Evolutionary conservation across 1,140 invertebrate species (phyloP).

Genomic region (Zaprionus ghesquierei): DNA sequence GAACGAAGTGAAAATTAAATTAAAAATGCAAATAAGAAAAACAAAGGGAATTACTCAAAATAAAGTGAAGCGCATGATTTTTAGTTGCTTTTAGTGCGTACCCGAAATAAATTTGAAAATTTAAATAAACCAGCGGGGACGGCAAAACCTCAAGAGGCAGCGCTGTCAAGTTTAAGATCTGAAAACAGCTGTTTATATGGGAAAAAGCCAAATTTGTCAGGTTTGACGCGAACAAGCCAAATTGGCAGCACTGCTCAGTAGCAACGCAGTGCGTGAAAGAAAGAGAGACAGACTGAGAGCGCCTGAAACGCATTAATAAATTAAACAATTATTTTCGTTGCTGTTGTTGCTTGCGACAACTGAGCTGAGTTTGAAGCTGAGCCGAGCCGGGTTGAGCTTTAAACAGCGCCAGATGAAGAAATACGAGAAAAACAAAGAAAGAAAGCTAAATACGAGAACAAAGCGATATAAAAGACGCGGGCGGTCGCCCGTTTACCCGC

Average conservation of each 20-base stretch:
- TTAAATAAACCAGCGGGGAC: slow-evolving; percentile 45
- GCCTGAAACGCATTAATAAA: slow-evolving; percentile 60
- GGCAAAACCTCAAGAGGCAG: slow-evolving; percentile 20
- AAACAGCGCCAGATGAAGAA: slow-evolving; percentile 40
- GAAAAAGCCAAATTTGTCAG: too few relatives aligned
- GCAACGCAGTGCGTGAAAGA: not conserved
- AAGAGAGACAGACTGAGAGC: slow-evolving; percentile 16
- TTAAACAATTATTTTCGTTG: slow-evolving; percentile 54
- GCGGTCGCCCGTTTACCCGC: slow-evolving; percentile 9
- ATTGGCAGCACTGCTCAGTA: too few relatives aligned
- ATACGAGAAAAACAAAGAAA: slow-evolving; percentile 73
- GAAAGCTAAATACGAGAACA: slow-evolving; percentile 59
- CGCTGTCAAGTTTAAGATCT: not conserved
- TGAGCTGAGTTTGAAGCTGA: slow-evolving; percentile 44
- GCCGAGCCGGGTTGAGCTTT: slow-evolving; percentile 57
- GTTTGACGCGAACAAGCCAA: too few relatives aligned
- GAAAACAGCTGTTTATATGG: not conserved
- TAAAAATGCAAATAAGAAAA: slow-evolving; percentile 25
- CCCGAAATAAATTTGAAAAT: slow-evolving; percentile 40
- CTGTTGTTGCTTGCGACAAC: slow-evolving; percentile 28
- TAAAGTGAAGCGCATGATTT: slow-evolving; percentile 1
- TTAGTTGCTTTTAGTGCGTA: slow-evolving; percentile 9
- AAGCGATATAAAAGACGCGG: slow-evolving; percentile 43
- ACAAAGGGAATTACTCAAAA: slow-evolving; percentile 13
- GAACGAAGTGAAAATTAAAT: slow-evolving; percentile 48